Base-by-base conservation (phyloP, 2,888 invertebrate genomes). In the Gasteruption jaculator region DNA sequence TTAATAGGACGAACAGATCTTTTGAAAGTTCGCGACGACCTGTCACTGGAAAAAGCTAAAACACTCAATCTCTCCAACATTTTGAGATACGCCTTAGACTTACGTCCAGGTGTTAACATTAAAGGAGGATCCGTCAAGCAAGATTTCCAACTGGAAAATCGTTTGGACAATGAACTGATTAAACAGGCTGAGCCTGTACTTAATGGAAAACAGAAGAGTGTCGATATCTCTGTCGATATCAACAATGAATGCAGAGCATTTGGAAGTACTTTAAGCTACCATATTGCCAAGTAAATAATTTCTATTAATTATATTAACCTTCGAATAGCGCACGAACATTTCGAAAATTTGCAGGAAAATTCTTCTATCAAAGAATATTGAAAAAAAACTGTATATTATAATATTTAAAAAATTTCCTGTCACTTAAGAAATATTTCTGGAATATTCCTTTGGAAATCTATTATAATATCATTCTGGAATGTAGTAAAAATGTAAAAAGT, bases 171-270 rank as follows among this genome's bases (percentile, higher is more conserved):
- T 62, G 74, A 81, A 51, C 71, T 92, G 48, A 82, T 91, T 35
- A 83, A 85, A 59, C 76, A 79, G 52, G 80, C 88, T 11, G 75
- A 79, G 43, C 79, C 80, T 31, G 84, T 95, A 4, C 73, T 95
- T 27, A 82, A 84, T 39, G 91, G 91, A 0, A 73, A 74, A n/a
- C 73, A 80, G 48, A 76, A 79, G 20, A 76, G 77, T 37, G 78
- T 89, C 0, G 78, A 83, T 41, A 79, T 96, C 43, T 76, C 81
- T 34, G 82, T 90, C 81, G 76, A 74, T 39, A 95, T 97, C 55
- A 82, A 82, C 43, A 99, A 99, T 65, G 90, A 91, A 67, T 91
- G 91, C 63, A 78, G 99, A 37, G 87, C 94, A 0, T 99, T 96
- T 72, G 90, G 86, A 1, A 86, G 92, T 1, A 96, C 97, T 0